A percentile compares a stretch with the other conserved stretches of the same genome.
Conservation (phyloP, 1,140 invertebrate species). For the Cotesia chilonis region DNA sequence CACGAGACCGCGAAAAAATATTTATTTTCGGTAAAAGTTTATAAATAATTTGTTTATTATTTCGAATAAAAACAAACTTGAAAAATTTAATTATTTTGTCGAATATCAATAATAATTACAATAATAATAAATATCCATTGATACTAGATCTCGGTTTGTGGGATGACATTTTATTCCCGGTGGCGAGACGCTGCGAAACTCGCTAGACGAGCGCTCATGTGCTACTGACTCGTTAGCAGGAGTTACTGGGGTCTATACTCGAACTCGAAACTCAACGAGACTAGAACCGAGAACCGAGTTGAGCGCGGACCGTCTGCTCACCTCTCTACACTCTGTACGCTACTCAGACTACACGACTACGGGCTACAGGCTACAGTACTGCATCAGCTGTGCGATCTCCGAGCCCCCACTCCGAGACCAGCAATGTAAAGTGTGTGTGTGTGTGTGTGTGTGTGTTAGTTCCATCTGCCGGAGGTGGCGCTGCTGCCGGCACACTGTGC, state of each 20-base stretch:
- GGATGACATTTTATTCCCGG: constrained; percentile 41
- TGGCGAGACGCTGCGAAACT: constrained; percentile 48
- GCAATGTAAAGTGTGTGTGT: no score
- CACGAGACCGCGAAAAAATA: no score
- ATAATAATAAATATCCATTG: constrained; percentile 24
- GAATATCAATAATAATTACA: not conserved
- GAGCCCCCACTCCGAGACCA: constrained; percentile 38
- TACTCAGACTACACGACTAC: not conserved
- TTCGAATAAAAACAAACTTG: not conserved
- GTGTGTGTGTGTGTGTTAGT: no score
- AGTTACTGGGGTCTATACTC: constrained; percentile 51
- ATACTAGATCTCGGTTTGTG: constrained; percentile 35
- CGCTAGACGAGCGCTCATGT: constrained; percentile 61
- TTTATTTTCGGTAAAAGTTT: no score
- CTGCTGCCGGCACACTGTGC: not conserved
- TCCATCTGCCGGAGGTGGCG: no score
- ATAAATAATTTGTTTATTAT: not conserved
- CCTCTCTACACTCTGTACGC: not conserved
- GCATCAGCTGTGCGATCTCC: constrained; percentile 57
- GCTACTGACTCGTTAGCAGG: constrained; percentile 57
- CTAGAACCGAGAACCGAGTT: no score
- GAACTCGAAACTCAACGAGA: no score
- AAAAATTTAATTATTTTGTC: not conserved
- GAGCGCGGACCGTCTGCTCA: constrained; percentile 7
- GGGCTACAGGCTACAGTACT: not conserved